Evolutionary conservation across 2,797 vertebrate genomes (phyloP).

Genomic region (Chelonia mydas): DNA sequence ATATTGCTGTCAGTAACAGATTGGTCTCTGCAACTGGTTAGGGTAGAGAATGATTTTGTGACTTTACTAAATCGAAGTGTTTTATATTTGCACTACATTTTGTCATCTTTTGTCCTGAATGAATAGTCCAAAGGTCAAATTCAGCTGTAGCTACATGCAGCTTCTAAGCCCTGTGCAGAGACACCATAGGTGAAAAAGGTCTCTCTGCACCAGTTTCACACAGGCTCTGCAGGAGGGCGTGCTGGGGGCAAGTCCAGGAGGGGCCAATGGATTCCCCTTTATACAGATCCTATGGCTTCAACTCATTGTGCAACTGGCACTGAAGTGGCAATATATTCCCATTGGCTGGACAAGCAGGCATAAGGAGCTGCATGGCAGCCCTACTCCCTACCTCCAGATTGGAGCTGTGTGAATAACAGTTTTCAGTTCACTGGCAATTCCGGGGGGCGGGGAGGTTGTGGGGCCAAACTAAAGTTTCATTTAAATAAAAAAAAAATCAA

Average conservation of each 20-base stretch:
- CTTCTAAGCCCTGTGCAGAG: background rate
- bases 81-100: background rate
- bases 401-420: no score
- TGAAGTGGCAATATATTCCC: background rate
- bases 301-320: background rate
- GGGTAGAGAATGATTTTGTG: background rate
- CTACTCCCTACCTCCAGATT: background rate
- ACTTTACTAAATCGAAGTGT: background rate
- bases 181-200: background rate
- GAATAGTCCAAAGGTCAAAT: no score
- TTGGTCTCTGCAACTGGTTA: background rate
- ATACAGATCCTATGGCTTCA: background rate
- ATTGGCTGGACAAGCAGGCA: background rate
- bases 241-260: rapidly evolving
- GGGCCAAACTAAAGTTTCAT: no score
- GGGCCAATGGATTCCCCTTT: rapidly evolving
- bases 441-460: no score
- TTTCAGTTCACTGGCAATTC: no score
- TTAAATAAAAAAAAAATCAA: no score
- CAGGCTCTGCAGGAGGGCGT: background rate
- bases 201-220: background rate
- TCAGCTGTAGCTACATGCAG: background rate
- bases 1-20: background rate
- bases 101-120: background rate
- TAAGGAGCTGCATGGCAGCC: background rate